Conservation (phyloP, 2,797 vertebrate genomes). For the Hipposideros larvatus region DNA sequence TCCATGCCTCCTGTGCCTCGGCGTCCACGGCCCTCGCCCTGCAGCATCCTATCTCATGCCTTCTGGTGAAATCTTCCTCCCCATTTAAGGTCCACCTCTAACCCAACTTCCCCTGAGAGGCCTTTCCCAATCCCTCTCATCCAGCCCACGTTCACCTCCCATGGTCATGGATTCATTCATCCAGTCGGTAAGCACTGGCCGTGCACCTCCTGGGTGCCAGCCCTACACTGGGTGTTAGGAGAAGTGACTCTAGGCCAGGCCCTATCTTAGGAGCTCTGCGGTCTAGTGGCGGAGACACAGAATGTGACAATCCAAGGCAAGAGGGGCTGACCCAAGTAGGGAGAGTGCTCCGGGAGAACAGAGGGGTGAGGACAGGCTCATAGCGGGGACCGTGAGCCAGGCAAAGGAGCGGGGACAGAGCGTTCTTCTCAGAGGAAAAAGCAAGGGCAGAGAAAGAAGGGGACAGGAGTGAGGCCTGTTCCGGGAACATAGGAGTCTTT, state of each 20-base stretch:
- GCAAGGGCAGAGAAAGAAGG: neutral
- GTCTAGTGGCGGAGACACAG: neutral
- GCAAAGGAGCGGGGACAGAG: neutral
- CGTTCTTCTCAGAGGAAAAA: neutral
- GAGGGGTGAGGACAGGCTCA: too few species aligned
- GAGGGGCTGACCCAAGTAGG: fast-evolving
- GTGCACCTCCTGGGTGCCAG: neutral
- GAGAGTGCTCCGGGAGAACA: neutral
- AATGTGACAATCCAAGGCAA: neutral
- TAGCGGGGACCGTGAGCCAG: neutral
- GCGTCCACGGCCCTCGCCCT: neutral
- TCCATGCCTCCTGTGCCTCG: fast-evolving
- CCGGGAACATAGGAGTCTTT: fast-evolving
- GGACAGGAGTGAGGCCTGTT: neutral
- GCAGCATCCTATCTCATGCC: neutral
- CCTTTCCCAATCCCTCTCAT: neutral
- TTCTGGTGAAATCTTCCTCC: neutral
- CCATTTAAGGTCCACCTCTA: too few species aligned
- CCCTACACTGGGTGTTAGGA: neutral
- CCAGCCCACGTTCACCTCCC: neutral
- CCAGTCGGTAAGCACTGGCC: neutral
- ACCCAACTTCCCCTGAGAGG: neutral
- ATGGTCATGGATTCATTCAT: fast-evolving
- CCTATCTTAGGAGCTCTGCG: neutral
- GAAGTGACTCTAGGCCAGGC: neutral